Conservation (phyloP, 2,113 vertebrate species). For the Mus spicilegus region DNA sequence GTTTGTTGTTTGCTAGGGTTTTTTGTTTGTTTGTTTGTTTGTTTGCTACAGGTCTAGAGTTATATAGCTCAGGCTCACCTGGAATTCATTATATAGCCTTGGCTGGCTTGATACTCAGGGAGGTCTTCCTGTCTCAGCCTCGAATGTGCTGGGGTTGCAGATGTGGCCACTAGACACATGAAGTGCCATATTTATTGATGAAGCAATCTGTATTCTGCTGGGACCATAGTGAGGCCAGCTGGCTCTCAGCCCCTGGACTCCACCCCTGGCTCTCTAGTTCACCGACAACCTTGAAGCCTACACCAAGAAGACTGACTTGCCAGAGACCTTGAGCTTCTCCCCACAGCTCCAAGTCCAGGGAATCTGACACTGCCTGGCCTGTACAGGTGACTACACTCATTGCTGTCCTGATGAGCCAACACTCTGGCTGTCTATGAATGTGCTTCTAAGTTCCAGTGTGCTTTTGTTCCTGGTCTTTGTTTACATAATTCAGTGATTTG, state of each 20-base stretch:
- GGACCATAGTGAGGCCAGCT: not conserved
- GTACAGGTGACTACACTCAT: not conserved
- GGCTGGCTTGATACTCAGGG: not conserved
- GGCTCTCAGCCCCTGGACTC: not conserved
- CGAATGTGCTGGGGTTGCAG: not conserved
- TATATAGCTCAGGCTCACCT: not conserved
- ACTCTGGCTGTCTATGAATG: not conserved
- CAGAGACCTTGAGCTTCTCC: not conserved
- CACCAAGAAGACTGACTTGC: not conserved
- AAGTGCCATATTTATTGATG: not conserved
- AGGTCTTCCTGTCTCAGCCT: not conserved
- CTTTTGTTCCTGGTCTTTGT: slow-evolving; percentile 5
- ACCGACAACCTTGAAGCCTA: not conserved
- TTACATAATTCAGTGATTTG: slow-evolving; percentile 26
- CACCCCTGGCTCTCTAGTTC: not conserved
- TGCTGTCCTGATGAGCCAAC: not conserved
- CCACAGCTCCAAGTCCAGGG: not conserved
- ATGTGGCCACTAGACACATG: not conserved
- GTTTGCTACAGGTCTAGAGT: not conserved
- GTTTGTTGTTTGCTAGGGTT: not conserved
- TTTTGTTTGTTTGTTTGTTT: not conserved
- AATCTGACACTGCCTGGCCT: not conserved
- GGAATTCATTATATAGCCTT: not conserved
- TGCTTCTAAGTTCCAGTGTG: too few species aligned
- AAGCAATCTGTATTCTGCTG: not conserved